These are phyloP conservation scores for Ophioderma brevispina DNA, from an alignment of 35 echinoderm and acorn worm genomes.

Conservation along the genomic window DNA sequence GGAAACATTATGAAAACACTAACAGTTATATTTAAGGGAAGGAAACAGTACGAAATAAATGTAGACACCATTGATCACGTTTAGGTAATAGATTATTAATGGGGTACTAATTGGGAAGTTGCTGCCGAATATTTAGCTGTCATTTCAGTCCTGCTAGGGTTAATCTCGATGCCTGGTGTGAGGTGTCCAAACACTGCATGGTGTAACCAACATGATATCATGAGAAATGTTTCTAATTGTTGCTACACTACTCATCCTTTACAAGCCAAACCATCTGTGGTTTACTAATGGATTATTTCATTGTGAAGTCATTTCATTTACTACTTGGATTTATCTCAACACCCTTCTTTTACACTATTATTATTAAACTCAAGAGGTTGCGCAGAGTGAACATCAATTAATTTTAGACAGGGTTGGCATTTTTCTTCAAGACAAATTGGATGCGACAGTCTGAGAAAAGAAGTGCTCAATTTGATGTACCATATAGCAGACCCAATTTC, in stretches of 20 bases:
- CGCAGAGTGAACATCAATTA: neutral
- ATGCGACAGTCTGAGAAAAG: neutral
- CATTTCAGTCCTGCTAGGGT: no score
- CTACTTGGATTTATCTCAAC: neutral
- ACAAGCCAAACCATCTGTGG: neutral
- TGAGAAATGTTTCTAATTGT: neutral
- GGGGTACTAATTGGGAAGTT: constrained; percentile 1
- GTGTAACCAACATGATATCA: neutral
- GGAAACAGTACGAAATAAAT: no score
- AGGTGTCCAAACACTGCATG: no score
- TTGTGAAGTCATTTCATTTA: neutral
- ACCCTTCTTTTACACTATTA: neutral
- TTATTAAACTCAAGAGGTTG: neutral
- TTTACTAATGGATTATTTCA: neutral
- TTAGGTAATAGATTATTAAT: neutral
- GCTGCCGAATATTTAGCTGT: neutral
- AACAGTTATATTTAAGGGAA: neutral
- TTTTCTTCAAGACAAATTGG: neutral
- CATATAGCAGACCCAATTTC: neutral
- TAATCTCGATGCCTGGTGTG: no score
- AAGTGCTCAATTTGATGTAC: neutral
- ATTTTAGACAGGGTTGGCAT: neutral
- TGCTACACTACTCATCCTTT: neutral
- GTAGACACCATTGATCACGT: neutral
- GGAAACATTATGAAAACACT: constrained; percentile 2